Evolutionary conservation across 2,113 vertebrate species (phyloP), one percentile per base, ranked within the genome.

Genomic region (Falcunculus frontatus): DNA sequence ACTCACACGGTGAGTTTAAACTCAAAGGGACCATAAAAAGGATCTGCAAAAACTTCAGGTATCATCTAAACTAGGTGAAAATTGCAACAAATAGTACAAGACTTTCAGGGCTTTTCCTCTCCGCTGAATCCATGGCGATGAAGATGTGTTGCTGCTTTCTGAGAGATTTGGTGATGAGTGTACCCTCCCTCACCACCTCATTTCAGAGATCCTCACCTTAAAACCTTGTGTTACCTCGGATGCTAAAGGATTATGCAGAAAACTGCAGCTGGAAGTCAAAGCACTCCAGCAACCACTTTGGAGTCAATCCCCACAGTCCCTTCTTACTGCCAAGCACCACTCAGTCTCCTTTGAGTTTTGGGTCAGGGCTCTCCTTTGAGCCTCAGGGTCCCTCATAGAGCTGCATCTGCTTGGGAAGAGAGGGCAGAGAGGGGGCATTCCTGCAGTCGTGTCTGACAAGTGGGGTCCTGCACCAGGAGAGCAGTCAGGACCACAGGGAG

Each of bases 381-480:
- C n/a, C 82, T 70, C 33, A 60, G 35, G 19, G 15, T 69, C 20
- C 32, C 35, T 75, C 32, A 17, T 0, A 78, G 62, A 87, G 29
- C 26, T 77, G 26, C 35, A 46, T 14, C 37, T 64, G 19, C 13
- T 10, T 72, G 57, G 37, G 25, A 53, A 37, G 32, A 75, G 30
- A 62, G 7, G 30, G 33, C 35, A 27, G 8, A 30, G 11, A 32
- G 14, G 11, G 30, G 2, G 3, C 18, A 50, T 44, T 23, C 33
- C 41, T 63, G 27, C 1, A 1, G 22, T 3, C 56, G 26, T 26
- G 13, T 42, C 65, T 67, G 11, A 46, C 0, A 0, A 56, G 19
- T 1, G 1, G 37, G 9, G 23, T 30, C 30, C 63, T 86, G 21
- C 12, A 35, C 9, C 47, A 74, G 32, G 27, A 73, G 6, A 59